These are phyloP conservation scores for Metridium senile DNA, from an alignment of 92 coral and sea anemone species.

Conservation along the genomic window DNA sequence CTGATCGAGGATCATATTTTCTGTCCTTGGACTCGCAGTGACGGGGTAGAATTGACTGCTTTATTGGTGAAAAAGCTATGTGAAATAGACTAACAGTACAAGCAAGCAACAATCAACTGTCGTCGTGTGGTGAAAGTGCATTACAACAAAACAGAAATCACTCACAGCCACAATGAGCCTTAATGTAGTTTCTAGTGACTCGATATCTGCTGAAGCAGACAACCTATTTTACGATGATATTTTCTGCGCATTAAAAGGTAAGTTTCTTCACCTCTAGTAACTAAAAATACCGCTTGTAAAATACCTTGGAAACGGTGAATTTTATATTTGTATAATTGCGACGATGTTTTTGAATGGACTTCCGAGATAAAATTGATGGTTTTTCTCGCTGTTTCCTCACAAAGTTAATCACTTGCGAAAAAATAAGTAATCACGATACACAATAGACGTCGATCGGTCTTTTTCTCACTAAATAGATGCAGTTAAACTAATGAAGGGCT, in stretches of 20 bases:
- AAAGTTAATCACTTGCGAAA: not conserved
- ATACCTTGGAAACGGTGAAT: too few species aligned
- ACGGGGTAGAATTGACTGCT: not conserved
- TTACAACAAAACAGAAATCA: not conserved
- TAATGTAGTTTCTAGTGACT: not conserved
- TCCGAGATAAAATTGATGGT: not conserved
- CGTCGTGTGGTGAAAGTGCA: not conserved
- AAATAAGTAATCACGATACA: not conserved
- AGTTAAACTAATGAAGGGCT: not conserved
- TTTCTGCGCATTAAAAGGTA: constrained; percentile 50
- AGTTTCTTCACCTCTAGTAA: not conserved
- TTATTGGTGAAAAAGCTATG: constrained; percentile 3
- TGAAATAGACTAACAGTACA: not conserved
- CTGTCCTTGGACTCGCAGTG: not conserved
- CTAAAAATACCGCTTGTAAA: not conserved
- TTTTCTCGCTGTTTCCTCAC: not conserved
- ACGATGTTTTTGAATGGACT: not conserved
- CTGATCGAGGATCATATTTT: not conserved
- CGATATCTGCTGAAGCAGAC: constrained; percentile 1
- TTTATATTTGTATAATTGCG: too few species aligned
- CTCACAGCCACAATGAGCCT: constrained; percentile 16
- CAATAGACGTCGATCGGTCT: not conserved
- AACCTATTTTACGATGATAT: constrained; percentile 50
- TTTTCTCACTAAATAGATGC: not conserved
- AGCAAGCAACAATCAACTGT: not conserved